phyloP scores from a whole-genome alignment of 2,113 vertebrate species.

The Sinocyclocheilus maitianheensis region DNA sequence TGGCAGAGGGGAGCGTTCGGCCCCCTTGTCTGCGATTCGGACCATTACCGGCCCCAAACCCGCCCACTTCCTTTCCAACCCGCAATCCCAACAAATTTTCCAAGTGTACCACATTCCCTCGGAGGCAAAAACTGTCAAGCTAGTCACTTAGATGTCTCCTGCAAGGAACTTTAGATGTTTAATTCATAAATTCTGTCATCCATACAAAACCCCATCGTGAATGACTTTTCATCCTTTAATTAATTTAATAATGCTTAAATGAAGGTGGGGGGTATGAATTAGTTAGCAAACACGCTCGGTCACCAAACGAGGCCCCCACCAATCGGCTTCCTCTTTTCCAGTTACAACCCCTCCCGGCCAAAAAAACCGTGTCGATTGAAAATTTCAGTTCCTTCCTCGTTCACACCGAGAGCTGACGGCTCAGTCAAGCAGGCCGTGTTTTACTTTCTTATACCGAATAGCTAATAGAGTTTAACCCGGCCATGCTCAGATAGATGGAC shows the following conservation, averaged over 20 bases:
- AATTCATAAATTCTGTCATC: slow-evolving; percentile 99
- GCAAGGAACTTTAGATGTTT: slow-evolving; percentile 99
- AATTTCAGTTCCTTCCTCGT: slow-evolving; percentile 63
- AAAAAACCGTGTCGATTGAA: slow-evolving; percentile 28
- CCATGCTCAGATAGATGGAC: slow-evolving; percentile 71
- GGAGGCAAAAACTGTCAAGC: slow-evolving; percentile 86
- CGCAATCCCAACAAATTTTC: slow-evolving; percentile 78
- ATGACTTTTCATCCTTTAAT: slow-evolving; percentile 99
- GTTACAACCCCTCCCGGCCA: neutral
- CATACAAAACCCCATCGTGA: slow-evolving; percentile 99
- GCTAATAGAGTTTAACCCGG: slow-evolving; percentile 77
- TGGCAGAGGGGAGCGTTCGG: neutral
- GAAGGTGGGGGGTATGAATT: slow-evolving; percentile 93
- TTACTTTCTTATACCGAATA: slow-evolving; percentile 75
- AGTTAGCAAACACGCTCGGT: slow-evolving; percentile 70
- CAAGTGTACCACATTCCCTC: slow-evolving; percentile 77
- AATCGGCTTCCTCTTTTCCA: slow-evolving; percentile 39
- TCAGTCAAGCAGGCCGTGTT: slow-evolving; percentile 73
- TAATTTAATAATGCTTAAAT: slow-evolving; percentile 99
- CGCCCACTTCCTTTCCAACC: slow-evolving; percentile 68
- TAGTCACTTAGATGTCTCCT: slow-evolving; percentile 95
- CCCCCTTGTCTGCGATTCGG: slow-evolving; percentile 23
- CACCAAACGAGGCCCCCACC: slow-evolving; percentile 51
- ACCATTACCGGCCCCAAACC: slow-evolving; percentile 56
- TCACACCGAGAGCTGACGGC: slow-evolving; percentile 65